phyloP scores from a whole-genome alignment of 2,113 vertebrate genomes.

The Lanius collurio region DNA sequence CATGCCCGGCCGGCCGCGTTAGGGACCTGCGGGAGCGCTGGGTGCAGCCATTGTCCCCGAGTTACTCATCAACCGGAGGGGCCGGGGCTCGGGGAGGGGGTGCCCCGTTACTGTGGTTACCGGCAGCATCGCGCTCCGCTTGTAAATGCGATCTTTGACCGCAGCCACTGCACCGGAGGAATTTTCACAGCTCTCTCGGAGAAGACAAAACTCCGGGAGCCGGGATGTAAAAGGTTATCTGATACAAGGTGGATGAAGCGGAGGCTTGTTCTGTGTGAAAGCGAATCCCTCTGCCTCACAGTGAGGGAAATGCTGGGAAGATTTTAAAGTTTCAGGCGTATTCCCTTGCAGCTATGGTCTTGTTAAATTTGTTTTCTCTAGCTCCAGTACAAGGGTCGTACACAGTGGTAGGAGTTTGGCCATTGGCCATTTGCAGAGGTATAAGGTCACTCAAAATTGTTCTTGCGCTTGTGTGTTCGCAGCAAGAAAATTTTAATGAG shows the following conservation, averaged over 20 bases:
- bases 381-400: neutral
- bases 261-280: conserved; percentile 40
- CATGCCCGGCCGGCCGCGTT: neutral
- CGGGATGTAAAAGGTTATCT: conserved; percentile 63
- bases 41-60: conserved; percentile 63
- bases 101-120: conserved; percentile 68
- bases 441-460: conserved; percentile 17
- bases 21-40: conserved; percentile 47
- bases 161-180: conserved; percentile 11
- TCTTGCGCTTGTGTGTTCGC: neutral
- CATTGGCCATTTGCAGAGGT: neutral
- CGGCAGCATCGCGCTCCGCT: conserved; percentile 19
- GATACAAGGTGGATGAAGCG: conserved; percentile 23
- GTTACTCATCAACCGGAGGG: conserved; percentile 76
- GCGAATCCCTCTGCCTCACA: neutral
- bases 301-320: neutral
- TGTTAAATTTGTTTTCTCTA: conserved; percentile 33
- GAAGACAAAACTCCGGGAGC: conserved; percentile 43
- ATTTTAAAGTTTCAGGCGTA: neutral
- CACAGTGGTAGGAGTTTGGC: neutral
- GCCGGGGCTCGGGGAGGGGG: neutral
- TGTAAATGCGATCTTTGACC: conserved; percentile 66
- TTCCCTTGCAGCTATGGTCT: neutral
- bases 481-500: conserved; percentile 50
- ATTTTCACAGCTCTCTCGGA: conserved; percentile 60